Conservation (phyloP, 2,888 invertebrate species). For the Vannuccia rotundouncinata region DNA sequence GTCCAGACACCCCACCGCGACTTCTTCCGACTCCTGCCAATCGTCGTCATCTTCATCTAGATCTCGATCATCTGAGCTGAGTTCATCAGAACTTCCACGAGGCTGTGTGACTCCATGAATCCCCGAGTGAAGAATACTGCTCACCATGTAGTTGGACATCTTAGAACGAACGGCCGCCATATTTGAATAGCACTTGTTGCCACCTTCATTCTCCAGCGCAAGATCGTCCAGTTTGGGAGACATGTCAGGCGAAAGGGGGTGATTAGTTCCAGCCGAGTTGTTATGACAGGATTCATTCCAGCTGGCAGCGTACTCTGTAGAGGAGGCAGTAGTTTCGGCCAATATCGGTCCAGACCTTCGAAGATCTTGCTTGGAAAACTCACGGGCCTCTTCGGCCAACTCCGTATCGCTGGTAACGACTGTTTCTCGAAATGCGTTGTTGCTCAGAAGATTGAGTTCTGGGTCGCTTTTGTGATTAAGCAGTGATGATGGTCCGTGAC, state of each 20-base stretch:
- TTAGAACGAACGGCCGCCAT: not conserved
- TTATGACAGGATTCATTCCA: not conserved
- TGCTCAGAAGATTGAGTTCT: not conserved
- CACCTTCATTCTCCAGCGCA: not conserved
- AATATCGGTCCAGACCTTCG: too few species aligned
- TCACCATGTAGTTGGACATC: constrained; percentile 11
- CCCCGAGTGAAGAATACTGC: not conserved
- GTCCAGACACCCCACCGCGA: not conserved
- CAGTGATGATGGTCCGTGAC: not conserved
- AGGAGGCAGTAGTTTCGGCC: not conserved
- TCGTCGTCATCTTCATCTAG: not conserved
- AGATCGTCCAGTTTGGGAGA: not conserved
- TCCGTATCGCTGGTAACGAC: not conserved
- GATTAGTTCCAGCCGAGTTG: not conserved
- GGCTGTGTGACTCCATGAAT: too few species aligned
- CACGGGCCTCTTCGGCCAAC: not conserved
- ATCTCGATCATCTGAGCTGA: not conserved
- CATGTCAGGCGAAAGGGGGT: not conserved
- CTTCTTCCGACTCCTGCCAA: not conserved
- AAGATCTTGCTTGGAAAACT: not conserved
- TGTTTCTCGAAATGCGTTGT: not conserved
- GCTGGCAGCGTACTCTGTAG: not conserved
- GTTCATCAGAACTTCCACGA: not conserved
- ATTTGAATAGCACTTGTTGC: not conserved
- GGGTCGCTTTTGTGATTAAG: not conserved